These are phyloP conservation scores for Cepaea nemoralis DNA, from an alignment of 1,140 invertebrate genomes.

Conservation along the genomic window DNA sequence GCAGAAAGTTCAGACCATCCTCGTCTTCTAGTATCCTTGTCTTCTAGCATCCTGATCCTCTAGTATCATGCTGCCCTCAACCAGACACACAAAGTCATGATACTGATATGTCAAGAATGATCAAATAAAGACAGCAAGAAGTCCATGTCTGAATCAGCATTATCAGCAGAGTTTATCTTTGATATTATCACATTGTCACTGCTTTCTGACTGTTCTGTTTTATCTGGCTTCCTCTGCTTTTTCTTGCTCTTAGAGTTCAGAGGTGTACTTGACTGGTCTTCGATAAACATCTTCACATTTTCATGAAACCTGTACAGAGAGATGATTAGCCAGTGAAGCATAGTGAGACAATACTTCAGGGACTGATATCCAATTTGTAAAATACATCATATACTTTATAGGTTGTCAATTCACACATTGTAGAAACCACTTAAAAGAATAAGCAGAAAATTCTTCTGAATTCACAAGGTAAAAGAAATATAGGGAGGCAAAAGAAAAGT, in stretches of 20 bases:
- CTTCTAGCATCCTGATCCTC: too few relatives aligned
- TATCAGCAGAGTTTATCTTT: not conserved
- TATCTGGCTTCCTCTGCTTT: not conserved
- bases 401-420: too few relatives aligned
- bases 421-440: too few relatives aligned
- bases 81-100: not conserved
- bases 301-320: not conserved
- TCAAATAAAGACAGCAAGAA: not conserved
- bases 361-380: too few relatives aligned
- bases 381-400: too few relatives aligned
- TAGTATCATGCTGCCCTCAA: too few relatives aligned
- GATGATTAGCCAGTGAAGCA: not conserved
- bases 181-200: not conserved
- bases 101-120: not conserved
- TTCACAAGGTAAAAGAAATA: too few relatives aligned
- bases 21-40: too few relatives aligned
- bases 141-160: not conserved
- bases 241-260: not conserved
- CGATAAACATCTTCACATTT: not conserved
- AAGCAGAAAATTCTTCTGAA: too few relatives aligned
- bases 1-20: too few relatives aligned
- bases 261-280: not conserved
- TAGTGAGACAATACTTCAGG: too few relatives aligned
- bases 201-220: not conserved
- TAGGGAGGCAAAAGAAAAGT: too few relatives aligned